Base-by-base conservation (phyloP, 2,113 vertebrate species). In the Maylandia zebra region DNA sequence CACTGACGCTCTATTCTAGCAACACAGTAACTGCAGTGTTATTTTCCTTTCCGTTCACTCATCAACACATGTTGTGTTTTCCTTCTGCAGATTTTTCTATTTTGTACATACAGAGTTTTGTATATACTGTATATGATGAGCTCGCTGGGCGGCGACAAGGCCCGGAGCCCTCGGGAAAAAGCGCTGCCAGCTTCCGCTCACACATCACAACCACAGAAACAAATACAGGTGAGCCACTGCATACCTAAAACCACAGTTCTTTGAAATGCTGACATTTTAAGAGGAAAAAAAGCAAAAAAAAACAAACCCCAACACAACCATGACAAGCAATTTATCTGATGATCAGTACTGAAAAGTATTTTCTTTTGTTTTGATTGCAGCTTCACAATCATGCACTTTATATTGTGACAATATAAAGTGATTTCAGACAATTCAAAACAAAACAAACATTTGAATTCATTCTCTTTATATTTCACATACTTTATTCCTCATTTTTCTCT, bases 81-180 rank as follows among this genome's bases (percentile, higher is more conserved):
- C 82, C 10, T 81, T 64, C 96, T 96, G 52, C 97, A 99, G 98
- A 97, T 98, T 99, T 96, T 99, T 99, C 96, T 99, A 97, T 98
- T 98, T 99, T 99, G 98, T 98, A 98, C 97, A 98, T 98, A 98
- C 97, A 86, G 97, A 98, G 97, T 98, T 99, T 98, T 99, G 98
- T 99, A 99, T 98, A 99, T 99, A 98, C 98, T 98, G 97, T 98
- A 97, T 98, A 99, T 98, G 98, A 99, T 99, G 98, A 99, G 98
- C 96, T 98, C 98, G 3, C 96, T 99, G 97, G 98, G 97, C 97
- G 92, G 95, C 96, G 98, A 99, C 91, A 98, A 98, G 94, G 96
- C 97, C 96, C 97, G 97, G 97, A 97, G 97, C 95, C 96, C 98
- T 98, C 96, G 98, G 96, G 98, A 99, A 93, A 99, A 98, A 97